Conservation (phyloP, 2,113 vertebrate genomes). For the Felis chaus region DNA sequence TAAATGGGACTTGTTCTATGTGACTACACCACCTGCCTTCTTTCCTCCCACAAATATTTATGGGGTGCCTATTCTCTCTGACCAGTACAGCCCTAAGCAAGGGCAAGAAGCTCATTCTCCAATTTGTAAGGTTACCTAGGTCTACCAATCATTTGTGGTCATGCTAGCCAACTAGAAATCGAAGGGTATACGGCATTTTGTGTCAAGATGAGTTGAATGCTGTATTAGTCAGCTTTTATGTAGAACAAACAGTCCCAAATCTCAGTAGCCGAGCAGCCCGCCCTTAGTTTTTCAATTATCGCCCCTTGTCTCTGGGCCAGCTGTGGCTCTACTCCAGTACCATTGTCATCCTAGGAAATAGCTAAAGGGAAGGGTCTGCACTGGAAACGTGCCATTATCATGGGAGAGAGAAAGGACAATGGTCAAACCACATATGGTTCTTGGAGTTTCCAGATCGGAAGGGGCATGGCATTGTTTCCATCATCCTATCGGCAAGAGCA, state of each 20-base stretch:
- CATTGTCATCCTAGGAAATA: neutral
- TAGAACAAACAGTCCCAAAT: neutral
- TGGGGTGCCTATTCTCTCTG: accelerated
- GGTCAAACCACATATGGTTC: neutral
- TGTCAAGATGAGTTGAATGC: neutral
- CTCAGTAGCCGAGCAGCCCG: neutral
- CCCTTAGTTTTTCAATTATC: neutral
- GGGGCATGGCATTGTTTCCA: accelerated
- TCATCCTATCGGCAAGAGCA: neutral
- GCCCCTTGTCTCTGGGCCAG: accelerated
- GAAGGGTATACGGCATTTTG: neutral
- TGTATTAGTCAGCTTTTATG: neutral
- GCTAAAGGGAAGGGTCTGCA: neutral
- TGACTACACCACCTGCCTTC: neutral
- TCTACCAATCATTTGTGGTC: neutral
- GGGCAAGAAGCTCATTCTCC: neutral
- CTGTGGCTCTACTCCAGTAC: neutral
- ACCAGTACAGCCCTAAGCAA: neutral
- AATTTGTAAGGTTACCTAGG: neutral
- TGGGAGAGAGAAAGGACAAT: neutral
- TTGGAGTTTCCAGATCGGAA: neutral
- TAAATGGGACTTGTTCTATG: neutral
- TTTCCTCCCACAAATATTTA: neutral
- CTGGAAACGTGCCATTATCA: accelerated
- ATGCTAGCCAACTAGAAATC: neutral